These are phyloP conservation scores for Alca torda DNA, from an alignment of 2,797 vertebrate genomes.

Conservation along the genomic window DNA sequence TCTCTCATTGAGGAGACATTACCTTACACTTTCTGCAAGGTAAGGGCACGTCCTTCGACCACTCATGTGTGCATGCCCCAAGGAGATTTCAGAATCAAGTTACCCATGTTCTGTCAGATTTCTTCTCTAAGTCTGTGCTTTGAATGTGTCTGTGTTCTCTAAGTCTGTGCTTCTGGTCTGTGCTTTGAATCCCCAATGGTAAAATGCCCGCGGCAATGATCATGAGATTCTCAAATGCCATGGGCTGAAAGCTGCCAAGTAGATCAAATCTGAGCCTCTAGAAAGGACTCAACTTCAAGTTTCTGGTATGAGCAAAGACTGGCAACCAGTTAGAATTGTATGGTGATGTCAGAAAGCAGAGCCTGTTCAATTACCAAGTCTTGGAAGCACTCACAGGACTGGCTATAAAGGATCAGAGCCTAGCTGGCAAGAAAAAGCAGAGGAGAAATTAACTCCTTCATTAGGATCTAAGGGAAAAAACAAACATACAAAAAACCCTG, in stretches of 20 bases:
- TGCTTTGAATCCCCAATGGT: background rate
- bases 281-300: background rate
- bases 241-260: background rate
- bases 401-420: background rate
- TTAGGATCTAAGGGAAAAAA: background rate
- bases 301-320: background rate
- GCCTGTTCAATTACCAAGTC: background rate
- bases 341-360: background rate
- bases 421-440: background rate
- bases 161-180: background rate
- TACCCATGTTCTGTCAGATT: background rate
- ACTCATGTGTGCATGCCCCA: no score
- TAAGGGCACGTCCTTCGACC: background rate
- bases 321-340: background rate
- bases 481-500: background rate
- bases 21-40: background rate
- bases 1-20: background rate
- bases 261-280: background rate
- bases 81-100: background rate
- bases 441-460: background rate
- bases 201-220: background rate
- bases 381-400: background rate
- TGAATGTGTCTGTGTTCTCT: no score
- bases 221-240: background rate
- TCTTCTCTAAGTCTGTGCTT: background rate